Percentiles rank a stretch among this genome's conserved stretches.
phyloP scores from a whole-genome alignment of 2,888 invertebrate species.

The Tenthredo scrophulariae region DNA sequence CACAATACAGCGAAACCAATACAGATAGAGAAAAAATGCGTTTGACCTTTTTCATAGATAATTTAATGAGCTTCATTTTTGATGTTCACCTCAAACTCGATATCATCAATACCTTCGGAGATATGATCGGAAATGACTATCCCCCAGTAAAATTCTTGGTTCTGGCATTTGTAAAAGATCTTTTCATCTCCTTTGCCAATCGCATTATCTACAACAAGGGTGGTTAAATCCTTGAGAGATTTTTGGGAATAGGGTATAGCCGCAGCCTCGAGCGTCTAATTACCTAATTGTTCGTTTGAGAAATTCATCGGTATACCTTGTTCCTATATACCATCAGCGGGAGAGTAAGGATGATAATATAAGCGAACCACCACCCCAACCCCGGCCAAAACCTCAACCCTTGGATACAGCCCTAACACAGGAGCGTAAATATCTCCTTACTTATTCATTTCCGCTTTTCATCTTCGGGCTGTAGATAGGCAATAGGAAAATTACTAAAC shows the following conservation, averaged over 20 bases:
- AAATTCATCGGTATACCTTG: conserved; percentile 56
- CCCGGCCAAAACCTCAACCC: background rate
- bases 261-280: conserved; percentile 74
- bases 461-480: conserved; percentile 58
- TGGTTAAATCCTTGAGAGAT: background rate
- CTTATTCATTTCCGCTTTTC: conserved; percentile 75
- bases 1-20: too few relatives aligned
- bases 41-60: too few relatives aligned
- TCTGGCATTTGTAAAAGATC: too few relatives aligned
- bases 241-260: background rate
- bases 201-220: background rate
- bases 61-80: too few relatives aligned
- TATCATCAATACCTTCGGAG: too few relatives aligned
- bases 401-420: background rate
- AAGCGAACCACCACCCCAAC: background rate
- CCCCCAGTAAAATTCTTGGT: too few relatives aligned
- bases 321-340: background rate
- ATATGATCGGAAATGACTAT: too few relatives aligned
- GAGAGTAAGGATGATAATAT: background rate
- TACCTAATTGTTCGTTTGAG: conserved; percentile 77
- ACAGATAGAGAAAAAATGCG: too few relatives aligned
- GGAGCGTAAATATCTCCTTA: conserved; percentile 73
- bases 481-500: background rate
- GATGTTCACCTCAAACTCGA: too few relatives aligned
- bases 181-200: too few relatives aligned